These are phyloP conservation scores for Sesamia nonagrioides DNA, from an alignment of 1,140 invertebrate genomes.

Conservation along the genomic window DNA sequence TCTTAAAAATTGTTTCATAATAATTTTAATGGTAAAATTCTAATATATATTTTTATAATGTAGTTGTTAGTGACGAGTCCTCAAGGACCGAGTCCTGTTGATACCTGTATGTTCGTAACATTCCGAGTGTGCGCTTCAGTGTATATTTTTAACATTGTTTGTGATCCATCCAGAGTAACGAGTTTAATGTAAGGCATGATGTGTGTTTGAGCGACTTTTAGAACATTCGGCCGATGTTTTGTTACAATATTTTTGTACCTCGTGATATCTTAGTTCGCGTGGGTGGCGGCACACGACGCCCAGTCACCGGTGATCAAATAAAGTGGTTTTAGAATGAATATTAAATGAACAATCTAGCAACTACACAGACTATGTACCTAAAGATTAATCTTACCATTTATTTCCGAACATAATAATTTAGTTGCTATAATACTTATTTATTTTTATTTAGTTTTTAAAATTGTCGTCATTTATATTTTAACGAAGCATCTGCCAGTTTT, in stretches of 20 bases:
- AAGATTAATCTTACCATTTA: slow-evolving; percentile 19
- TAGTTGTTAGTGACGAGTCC: slow-evolving; percentile 70
- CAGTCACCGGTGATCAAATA: slow-evolving; percentile 13
- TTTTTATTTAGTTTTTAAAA: slow-evolving; percentile 53
- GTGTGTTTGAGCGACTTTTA: slow-evolving; percentile 62
- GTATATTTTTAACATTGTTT: slow-evolving; percentile 81
- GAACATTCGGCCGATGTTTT: slow-evolving; percentile 38
- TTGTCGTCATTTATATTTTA: slow-evolving; percentile 44
- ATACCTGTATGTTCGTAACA: slow-evolving; percentile 86
- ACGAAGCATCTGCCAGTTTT: slow-evolving; percentile 67
- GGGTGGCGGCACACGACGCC: slow-evolving; percentile 11
- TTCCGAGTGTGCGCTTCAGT: slow-evolving; percentile 85
- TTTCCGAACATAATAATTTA: slow-evolving; percentile 19
- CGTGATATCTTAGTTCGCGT: slow-evolving; percentile 30
- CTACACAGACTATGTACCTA: slow-evolving; percentile 10
- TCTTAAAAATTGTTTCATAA: slow-evolving; percentile 63
- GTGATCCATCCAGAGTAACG: slow-evolving; percentile 84
- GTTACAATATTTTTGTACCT: slow-evolving; percentile 40
- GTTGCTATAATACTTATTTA: slow-evolving; percentile 17
- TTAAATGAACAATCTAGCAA: slow-evolving; percentile 44
- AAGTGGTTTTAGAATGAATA: slow-evolving; percentile 34
- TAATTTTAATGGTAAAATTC: slow-evolving; percentile 73
- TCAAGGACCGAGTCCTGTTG: slow-evolving; percentile 73
- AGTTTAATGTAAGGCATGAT: slow-evolving; percentile 81
- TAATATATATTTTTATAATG: slow-evolving; percentile 78